Percentiles rank a stretch among this genome's conserved stretches.
phyloP scores from a whole-genome alignment of 2,113 vertebrate species.

The Empidonax alnorum region DNA sequence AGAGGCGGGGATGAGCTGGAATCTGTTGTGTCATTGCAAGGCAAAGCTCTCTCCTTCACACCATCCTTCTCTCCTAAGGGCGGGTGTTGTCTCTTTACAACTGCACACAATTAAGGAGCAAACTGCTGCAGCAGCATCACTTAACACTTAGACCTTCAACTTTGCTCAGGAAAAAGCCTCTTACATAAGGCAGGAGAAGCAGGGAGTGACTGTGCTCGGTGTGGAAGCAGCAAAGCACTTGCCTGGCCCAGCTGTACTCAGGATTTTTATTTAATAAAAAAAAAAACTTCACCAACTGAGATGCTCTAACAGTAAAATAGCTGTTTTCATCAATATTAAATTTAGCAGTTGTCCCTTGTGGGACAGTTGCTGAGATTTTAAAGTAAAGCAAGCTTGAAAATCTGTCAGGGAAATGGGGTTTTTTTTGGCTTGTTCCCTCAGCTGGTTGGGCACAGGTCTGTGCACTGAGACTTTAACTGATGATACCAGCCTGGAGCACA shows the following conservation, averaged over 20 bases:
- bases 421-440: not conserved
- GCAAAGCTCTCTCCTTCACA: not conserved
- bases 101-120: not conserved
- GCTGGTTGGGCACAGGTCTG: not conserved
- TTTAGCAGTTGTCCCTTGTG: not conserved
- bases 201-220: not conserved
- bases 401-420: not conserved
- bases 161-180: not conserved
- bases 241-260: not conserved
- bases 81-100: not conserved
- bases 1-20: not conserved
- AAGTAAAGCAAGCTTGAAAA: conserved; percentile 22
- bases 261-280: not conserved
- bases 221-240: not conserved
- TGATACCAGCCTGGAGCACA: not conserved
- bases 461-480: not conserved
- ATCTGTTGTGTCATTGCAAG: not conserved
- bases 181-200: not conserved
- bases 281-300: not conserved
- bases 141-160: conserved; percentile 13
- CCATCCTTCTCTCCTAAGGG: not conserved
- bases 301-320: not conserved
- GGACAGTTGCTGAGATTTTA: not conserved
- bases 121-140: conserved; percentile 31
- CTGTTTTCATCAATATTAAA: conserved; percentile 33